Conservation (phyloP, 2,797 vertebrate genomes). For the Sebastes aleutianus region DNA sequence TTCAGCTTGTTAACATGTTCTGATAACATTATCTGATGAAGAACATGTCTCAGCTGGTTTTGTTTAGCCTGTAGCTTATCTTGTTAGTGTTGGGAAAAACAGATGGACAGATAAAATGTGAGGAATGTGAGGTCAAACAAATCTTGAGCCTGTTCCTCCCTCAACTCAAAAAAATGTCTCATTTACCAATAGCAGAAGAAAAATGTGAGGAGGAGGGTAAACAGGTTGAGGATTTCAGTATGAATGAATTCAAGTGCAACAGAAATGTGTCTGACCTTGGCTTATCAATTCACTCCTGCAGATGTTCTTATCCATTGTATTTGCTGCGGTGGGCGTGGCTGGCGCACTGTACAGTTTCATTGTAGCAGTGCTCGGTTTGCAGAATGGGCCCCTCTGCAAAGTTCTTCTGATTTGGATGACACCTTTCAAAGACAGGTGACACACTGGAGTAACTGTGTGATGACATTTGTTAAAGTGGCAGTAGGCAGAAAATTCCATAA, state of each 20-base stretch:
- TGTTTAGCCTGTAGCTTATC: neutral
- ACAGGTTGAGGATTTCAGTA: too few species aligned
- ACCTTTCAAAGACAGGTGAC: slow-evolving; percentile 73
- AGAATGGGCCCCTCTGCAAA: slow-evolving; percentile 82
- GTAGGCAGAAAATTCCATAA: too few species aligned
- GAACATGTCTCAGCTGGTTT: neutral
- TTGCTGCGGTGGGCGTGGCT: slow-evolving; percentile 78
- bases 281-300: slow-evolving; percentile 43
- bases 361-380: slow-evolving; percentile 74
- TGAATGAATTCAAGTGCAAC: neutral
- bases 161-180: neutral
- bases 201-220: neutral
- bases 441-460: neutral
- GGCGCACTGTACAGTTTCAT: slow-evolving; percentile 80
- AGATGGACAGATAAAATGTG: neutral
- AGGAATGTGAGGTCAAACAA: slow-evolving; percentile 1
- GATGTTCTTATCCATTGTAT: slow-evolving; percentile 87
- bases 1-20: neutral
- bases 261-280: slow-evolving; percentile 4
- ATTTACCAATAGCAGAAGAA: neutral
- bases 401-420: accelerated
- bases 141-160: neutral
- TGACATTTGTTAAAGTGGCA: too few species aligned
- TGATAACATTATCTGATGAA: neutral
- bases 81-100: neutral